phyloP scores from a whole-genome alignment of 30 jellyfish, hydroid and myxozoan species.

The Catostylus mosaicus region DNA sequence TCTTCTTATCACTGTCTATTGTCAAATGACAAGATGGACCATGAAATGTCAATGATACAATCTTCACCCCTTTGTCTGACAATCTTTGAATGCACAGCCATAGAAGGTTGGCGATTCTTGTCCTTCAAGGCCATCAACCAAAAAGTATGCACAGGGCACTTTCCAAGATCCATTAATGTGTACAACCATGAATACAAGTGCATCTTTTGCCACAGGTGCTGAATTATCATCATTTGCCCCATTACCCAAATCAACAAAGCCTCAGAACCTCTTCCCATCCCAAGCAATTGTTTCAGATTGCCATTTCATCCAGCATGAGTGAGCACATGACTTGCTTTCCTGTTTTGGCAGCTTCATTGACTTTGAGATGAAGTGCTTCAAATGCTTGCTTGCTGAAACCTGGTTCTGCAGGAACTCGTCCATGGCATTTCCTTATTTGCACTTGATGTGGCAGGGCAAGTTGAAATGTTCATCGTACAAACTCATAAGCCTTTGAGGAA shows the following conservation, averaged over 20 bases:
- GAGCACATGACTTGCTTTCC: slow-evolving; percentile 30
- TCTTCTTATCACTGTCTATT: slow-evolving; percentile 7
- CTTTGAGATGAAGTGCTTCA: slow-evolving; percentile 13
- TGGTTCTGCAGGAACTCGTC: slow-evolving; percentile 56
- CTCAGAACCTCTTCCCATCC: slow-evolving; percentile 48
- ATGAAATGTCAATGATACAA: slow-evolving; percentile 55
- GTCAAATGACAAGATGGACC: slow-evolving; percentile 62
- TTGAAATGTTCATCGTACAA: slow-evolving; percentile 35
- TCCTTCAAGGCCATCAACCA: slow-evolving; percentile 62
- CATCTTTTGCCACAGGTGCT: slow-evolving; percentile 59
- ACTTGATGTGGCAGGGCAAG: slow-evolving; percentile 47
- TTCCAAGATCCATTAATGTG: slow-evolving; percentile 62
- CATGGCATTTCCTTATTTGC: slow-evolving; percentile 50
- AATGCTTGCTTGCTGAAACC: slow-evolving; percentile 53
- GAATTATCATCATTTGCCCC: slow-evolving; percentile 46
- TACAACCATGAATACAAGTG: slow-evolving; percentile 60
- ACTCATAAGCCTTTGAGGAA: slow-evolving; percentile 51
- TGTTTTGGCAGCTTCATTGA: slow-evolving; percentile 3
- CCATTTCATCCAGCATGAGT: slow-evolving; percentile 59
- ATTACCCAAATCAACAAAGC: slow-evolving; percentile 66
- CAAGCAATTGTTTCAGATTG: slow-evolving; percentile 43
- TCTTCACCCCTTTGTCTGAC: slow-evolving; percentile 37
- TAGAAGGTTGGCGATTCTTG: slow-evolving; percentile 49
- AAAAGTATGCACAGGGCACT: slow-evolving; percentile 57
- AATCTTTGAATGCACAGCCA: slow-evolving; percentile 35